A percentile compares a stretch with the other conserved stretches of the same genome.
Conservation (phyloP, 2,113 vertebrate species). For the Phalacrocorax aristotelis region DNA sequence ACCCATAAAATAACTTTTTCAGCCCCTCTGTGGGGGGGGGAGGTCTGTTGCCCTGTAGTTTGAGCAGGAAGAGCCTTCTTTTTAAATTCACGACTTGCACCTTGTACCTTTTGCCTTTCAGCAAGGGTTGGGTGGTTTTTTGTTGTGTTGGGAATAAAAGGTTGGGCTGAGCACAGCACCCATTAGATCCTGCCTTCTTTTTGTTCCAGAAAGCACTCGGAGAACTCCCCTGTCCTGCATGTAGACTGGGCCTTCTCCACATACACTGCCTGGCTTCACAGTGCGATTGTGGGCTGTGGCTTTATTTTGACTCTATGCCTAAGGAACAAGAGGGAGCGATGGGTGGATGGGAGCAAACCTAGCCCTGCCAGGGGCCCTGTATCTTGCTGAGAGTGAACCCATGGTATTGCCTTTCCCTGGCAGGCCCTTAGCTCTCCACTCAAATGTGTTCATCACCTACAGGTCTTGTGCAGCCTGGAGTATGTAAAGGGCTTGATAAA, state of each 20-base stretch:
- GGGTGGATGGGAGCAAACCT: neutral
- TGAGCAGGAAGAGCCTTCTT: neutral
- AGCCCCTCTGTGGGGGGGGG: neutral
- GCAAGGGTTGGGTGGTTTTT: neutral
- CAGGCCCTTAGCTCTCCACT: neutral
- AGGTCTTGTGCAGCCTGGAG: neutral
- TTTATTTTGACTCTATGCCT: neutral
- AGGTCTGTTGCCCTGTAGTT: neutral
- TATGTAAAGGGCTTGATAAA: neutral
- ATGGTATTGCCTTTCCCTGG: neutral
- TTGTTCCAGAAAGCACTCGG: neutral
- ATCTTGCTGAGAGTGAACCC: fast-evolving
- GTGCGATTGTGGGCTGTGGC: neutral
- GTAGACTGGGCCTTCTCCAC: neutral
- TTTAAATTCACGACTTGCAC: neutral
- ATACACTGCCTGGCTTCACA: neutral
- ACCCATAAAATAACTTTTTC: neutral
- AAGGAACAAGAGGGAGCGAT: neutral
- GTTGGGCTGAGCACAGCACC: neutral
- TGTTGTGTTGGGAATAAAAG: neutral
- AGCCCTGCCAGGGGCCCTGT: fast-evolving
- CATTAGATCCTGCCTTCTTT: neutral
- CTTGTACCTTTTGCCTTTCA: neutral
- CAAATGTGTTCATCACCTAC: fast-evolving
- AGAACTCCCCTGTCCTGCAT: neutral